Evolutionary conservation across 2,797 vertebrate species (phyloP).

Genomic region (Craterocephalus amniculus): DNA sequence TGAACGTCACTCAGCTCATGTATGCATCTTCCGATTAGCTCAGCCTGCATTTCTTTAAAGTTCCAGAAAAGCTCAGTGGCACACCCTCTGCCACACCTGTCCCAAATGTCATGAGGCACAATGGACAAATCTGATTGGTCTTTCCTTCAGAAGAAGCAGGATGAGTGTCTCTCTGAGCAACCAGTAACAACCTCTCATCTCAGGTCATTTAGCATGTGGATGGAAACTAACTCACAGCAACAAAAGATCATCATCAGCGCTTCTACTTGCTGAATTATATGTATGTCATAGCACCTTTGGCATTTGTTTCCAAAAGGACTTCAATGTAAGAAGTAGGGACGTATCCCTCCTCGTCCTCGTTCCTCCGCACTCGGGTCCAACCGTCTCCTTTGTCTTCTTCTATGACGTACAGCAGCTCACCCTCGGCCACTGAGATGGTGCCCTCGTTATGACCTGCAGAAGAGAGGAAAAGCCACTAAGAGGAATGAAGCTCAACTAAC

Average conservation of each 20-base stretch:
- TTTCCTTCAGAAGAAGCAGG: constrained; percentile 30
- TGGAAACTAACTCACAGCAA: constrained; percentile 31
- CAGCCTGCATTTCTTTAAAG: constrained; percentile 14
- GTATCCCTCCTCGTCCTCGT: constrained; percentile 98
- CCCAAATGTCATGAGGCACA: constrained; percentile 53
- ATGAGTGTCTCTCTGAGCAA: constrained; percentile 34
- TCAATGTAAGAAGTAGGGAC: constrained; percentile 97
- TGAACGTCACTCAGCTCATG: constrained; percentile 18
- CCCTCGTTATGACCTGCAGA: constrained; percentile 94
- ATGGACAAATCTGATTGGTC: constrained; percentile 59
- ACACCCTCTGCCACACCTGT: constrained; percentile 16
- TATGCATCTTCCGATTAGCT: constrained; percentile 6
- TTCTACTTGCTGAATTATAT: constrained; percentile 82
- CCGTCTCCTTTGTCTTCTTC: constrained; percentile 99
- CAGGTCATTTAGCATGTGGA: constrained; percentile 15
- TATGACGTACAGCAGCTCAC: constrained; percentile 95
- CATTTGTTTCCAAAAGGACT: constrained; percentile 97
- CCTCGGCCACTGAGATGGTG: constrained; percentile 94
- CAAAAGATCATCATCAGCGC: constrained; percentile 7
- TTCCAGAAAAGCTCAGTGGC: constrained; percentile 3
- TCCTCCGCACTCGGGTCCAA: constrained; percentile 97
- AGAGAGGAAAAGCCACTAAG: background rate
- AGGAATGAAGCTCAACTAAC: background rate
- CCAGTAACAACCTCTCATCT: constrained; percentile 23
- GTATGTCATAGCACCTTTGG: constrained; percentile 99